Evolutionary conservation across 2,113 vertebrate species (phyloP), one percentile per base, ranked within the genome.

Genomic region (Pyxicephalus adspersus): DNA sequence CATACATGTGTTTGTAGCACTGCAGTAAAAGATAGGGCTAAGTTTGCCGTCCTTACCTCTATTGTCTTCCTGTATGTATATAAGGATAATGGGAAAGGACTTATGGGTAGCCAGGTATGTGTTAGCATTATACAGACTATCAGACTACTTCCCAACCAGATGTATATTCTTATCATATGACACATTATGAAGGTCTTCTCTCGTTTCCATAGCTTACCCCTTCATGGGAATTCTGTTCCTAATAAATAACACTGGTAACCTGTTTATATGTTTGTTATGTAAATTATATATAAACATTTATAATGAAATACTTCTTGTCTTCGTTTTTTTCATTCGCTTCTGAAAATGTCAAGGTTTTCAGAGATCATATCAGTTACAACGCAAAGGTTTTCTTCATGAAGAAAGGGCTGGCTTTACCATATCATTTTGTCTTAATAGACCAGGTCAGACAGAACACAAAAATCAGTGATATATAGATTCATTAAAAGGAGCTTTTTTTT

Each of bases 211-310:
- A 29, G 28, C 55, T 29, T 17, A 22, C 11, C 29, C 22, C 29
- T 51, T 26, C 23, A 17, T 31, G 61, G 75, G 61, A 51, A 77
- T 66, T 77, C 6, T 54, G 29, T 65, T 66, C 38, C 52, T 77
- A 65, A 16, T 31, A 28, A 20, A 16, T 51, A 29, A 80, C 66
- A 80, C 34, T 80, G 54, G 77, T 80, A 80, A 57, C 20, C 55
- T 80, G 51, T 67, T 58, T 65, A 58, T 68, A 60, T 60, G 25
- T 71, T 71, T 80, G 66, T 80, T 20, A 63, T 71, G 66, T 80
- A 72, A 80, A 71, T 71, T 80, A 61, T 71, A 63, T 80, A 71
- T 71, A 80, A 80, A 80, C 65, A 51, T 71, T 34, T 71, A 60
- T 63, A 71, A 45, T 45, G 38, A 45, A 45, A 13, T 45, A 45